Percentiles rank a stretch among this genome's conserved stretches.
Evolutionary conservation across 2,888 invertebrate species (phyloP).

Genomic region (Omphaloscelis lunosa): DNA sequence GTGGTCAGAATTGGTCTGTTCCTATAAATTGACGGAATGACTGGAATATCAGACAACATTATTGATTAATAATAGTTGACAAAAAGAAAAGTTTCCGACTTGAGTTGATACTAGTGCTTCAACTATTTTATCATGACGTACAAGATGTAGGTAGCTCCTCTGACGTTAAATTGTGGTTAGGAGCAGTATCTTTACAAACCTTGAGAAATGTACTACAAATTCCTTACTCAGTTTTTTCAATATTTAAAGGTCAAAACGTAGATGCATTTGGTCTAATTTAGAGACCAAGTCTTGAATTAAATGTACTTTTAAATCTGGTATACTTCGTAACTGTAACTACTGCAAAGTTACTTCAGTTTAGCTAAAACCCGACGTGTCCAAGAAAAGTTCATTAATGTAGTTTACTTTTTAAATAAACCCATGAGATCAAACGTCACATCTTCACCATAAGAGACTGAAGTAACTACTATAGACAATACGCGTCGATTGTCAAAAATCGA

Average conservation of each 20-base stretch:
- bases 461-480: not conserved
- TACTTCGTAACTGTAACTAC: not conserved
- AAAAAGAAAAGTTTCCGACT: not conserved
- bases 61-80: conserved; percentile 2
- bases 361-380: not conserved
- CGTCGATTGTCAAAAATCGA: not conserved
- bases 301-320: not conserved
- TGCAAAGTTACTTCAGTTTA: not conserved
- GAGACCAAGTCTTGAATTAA: not conserved
- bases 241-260: not conserved
- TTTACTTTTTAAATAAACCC: not conserved
- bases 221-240: not conserved
- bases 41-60: not conserved
- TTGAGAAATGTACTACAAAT: not conserved
- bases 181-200: too few relatives aligned
- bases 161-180: not conserved
- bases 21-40: not conserved
- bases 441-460: not conserved
- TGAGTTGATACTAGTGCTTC: not conserved
- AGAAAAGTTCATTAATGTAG: not conserved
- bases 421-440: not conserved
- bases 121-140: not conserved
- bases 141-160: not conserved
- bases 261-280: not conserved
- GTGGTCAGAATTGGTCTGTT: not conserved